Evolutionary conservation across 2,888 invertebrate genomes (phyloP).

Genomic region (Agrochola macilenta): DNA sequence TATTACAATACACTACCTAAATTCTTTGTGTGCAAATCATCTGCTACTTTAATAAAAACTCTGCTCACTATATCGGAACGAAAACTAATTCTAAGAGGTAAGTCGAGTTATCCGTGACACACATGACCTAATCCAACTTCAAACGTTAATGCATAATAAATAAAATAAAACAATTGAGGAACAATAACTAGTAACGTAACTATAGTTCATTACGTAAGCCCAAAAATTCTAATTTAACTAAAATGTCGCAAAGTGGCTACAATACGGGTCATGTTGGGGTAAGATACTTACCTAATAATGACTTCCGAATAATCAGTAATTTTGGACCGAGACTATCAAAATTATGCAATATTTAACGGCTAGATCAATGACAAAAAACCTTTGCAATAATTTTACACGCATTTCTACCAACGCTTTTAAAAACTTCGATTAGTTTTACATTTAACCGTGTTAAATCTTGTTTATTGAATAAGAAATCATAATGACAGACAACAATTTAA

Average conservation of each 20-base stretch:
- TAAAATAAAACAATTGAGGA: slow-evolving; percentile 48
- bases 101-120: too few species aligned
- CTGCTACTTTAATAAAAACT: too few species aligned
- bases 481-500: neutral
- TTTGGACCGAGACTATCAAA: neutral
- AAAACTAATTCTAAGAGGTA: too few species aligned
- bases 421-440: neutral
- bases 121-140: slow-evolving; percentile 79
- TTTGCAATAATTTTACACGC: neutral
- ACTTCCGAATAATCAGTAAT: neutral
- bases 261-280: neutral
- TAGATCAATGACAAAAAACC: neutral
- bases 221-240: slow-evolving; percentile 6
- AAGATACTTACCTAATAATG: neutral
- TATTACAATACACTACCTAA: too few species aligned
- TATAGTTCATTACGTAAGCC: slow-evolving; percentile 11
- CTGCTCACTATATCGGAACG: too few species aligned
- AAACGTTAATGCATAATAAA: slow-evolving; percentile 59
- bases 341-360: neutral
- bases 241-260: neutral
- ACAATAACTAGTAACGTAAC: slow-evolving; percentile 38
- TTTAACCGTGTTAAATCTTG: neutral
- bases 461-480: neutral
- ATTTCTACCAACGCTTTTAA: neutral
- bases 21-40: too few species aligned